Percentiles rank a stretch among this genome's conserved stretches.
Evolutionary conservation across 2,797 vertebrate species (phyloP).

Genomic region (Paguma larvata): DNA sequence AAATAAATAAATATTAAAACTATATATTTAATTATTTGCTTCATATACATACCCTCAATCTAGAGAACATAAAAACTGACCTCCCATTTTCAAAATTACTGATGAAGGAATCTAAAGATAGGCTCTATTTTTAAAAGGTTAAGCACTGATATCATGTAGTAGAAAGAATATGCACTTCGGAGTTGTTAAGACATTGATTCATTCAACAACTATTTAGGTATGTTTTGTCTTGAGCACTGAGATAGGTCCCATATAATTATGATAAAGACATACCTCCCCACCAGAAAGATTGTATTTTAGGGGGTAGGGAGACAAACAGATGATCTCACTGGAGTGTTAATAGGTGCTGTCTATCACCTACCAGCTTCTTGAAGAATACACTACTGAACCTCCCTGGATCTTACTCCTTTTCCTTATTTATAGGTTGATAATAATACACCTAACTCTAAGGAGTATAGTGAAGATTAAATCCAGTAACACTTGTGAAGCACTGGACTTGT

Average conservation of each 20-base stretch:
- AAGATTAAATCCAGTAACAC: constrained; percentile 59
- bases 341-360: background rate
- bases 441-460: background rate
- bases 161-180: constrained; percentile 46
- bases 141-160: background rate
- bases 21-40: background rate
- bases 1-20: background rate
- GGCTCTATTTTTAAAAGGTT: constrained; percentile 17
- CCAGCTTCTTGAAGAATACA: background rate
- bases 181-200: constrained; percentile 47
- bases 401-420: background rate
- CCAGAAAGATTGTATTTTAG: background rate
- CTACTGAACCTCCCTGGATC: background rate
- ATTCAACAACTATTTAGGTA: constrained; percentile 52
- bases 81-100: constrained; percentile 67
- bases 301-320: background rate
- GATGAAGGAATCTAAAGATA: constrained; percentile 50
- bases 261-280: constrained; percentile 5
- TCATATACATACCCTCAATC: background rate
- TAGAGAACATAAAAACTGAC: constrained; percentile 18
- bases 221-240: background rate
- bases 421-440: background rate
- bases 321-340: background rate
- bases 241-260: background rate
- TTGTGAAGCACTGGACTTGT: background rate